Evolutionary conservation across 2,888 invertebrate genomes (phyloP), one percentile per base, ranked within the genome.

Genomic region (Stenotaenia linearis): DNA sequence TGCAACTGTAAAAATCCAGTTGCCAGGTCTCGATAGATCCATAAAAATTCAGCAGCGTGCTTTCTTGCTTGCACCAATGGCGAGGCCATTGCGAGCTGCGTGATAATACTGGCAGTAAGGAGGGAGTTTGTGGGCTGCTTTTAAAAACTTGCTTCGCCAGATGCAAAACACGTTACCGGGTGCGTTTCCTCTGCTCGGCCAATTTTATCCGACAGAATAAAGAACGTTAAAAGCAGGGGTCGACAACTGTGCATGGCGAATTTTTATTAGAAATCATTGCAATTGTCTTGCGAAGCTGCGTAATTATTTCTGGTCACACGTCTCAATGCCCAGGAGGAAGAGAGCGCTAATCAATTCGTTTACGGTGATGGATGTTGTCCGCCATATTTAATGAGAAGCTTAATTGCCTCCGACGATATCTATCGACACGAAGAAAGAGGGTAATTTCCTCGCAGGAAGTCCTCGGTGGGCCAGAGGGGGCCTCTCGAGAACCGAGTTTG

Each of bases 11-110:
- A 61, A 61, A 61, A 61, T 61, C 61, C 61, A 61, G 61, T 61
- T 61, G 61, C 61, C 61, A 61, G 61, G 61, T 61, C 61, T 61
- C 61, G 61, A 61, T 61, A 61, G 61, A 61, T 61, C 61, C 61
- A 61, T 61, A 61, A 61, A 61, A 61, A 61, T 61, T 61, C 61
- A 61, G 61, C 23, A 61, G 61, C 61, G 28, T 23, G 61, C 61
- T 61, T 28, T 23, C 25, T 45, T 15, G n/a, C 25, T 25, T 25
- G 61, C 61, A 61, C 25, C 61, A 61, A 61, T 61, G 61, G 61
- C 25, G 61, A 23, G 61, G 61, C 61, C 25, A 25, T 61, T 61
- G 23, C 61, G 28, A 23, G 25, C 23, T 61, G 9, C 61, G 61
- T 61, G 61, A 25, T 61, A 61, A 61, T 61, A 61, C 61, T 23